Conservation (phyloP, 1,140 invertebrate species). For the Mamestra configurata region DNA sequence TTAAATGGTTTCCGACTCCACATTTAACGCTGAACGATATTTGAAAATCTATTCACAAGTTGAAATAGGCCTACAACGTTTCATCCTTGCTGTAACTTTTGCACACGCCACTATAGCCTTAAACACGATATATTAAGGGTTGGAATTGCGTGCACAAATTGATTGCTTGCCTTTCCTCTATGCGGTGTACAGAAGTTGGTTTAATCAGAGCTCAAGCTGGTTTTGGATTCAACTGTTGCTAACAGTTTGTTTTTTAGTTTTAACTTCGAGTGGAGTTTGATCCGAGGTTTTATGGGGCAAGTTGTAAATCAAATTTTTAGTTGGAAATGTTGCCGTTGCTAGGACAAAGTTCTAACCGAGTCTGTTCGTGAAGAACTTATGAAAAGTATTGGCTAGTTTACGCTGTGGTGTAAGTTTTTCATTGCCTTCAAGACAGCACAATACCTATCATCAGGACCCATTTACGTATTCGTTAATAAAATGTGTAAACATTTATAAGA, state of each 20-base stretch:
- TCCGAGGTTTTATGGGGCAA: constrained; percentile 9
- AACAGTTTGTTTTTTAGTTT: constrained; percentile 31
- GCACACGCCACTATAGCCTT: constrained; percentile 29
- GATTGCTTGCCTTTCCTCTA: constrained; percentile 29
- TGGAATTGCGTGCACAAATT: constrained; percentile 12
- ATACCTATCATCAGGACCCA: no score
- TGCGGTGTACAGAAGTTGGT: constrained; percentile 34
- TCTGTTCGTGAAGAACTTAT: background rate
- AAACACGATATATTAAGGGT: background rate
- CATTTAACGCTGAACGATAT: constrained; percentile 31
- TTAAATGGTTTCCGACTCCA: constrained; percentile 40
- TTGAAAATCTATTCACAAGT: constrained; percentile 52
- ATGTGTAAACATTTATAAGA: no score
- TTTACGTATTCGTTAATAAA: no score
- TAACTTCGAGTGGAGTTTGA: constrained; percentile 4
- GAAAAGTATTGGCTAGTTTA: no score
- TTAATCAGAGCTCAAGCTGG: constrained; percentile 48
- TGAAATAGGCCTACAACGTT: constrained; percentile 20
- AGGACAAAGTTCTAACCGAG: background rate
- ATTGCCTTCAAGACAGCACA: no score
- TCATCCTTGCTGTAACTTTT: background rate
- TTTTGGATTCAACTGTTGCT: constrained; percentile 48
- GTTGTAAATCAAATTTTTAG: constrained; percentile 4
- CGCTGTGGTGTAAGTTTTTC: no score
- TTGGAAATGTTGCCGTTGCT: background rate